Evolutionary conservation across 1,140 invertebrate genomes (phyloP), one percentile per base, ranked within the genome.

Genomic region (Spodoptera litura): DNA sequence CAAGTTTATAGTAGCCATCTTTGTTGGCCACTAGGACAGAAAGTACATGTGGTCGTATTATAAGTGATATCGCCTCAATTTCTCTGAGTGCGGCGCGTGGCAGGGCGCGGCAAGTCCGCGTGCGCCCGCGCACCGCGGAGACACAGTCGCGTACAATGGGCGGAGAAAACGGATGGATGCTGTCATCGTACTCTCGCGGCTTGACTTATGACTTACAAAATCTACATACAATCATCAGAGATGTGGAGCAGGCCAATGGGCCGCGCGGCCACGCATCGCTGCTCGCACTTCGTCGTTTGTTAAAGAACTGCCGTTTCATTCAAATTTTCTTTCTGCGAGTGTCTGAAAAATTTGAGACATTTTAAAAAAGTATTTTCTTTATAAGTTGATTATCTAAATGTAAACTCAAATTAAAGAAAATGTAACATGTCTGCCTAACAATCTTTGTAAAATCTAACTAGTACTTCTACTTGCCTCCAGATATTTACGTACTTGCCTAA

Each of bases 181-280:
- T 94, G 89, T 93, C 90, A 91, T 89, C 90, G 75, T 81, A 81
- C 83, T 86, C 81, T 84, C 80, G 81, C 74, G 78, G 80, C 70
- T 86, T 91, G 86, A 93, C 88, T 90, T 93, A 92, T 89, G 89
- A 85, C 89, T 92, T 90, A 89, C 86, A 90, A 89, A 93, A 93
- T 94, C 91, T 94, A 94, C 91, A 93, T 93, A 93, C 91, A 94
- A 94, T 93, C 86, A 91, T 91, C 85, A 86, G 74, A 78, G 56
- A 92, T 90, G 91, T 94, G 79, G 91, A 90, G 89, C 90, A 93
- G 91, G 92, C 89, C 91, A 93, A 90, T 94, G 85, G 91, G 91
- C 86, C 91, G 86, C 78, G 79, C 80, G 79, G 85, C 83, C 87
- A 89, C 86, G 86, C 87, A 77, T 53, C 61, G 61, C 49, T 56